A percentile compares a stretch with the other conserved stretches of the same genome.
phyloP scores from a whole-genome alignment of 2,888 invertebrate genomes.

The Thera obeliscata region DNA sequence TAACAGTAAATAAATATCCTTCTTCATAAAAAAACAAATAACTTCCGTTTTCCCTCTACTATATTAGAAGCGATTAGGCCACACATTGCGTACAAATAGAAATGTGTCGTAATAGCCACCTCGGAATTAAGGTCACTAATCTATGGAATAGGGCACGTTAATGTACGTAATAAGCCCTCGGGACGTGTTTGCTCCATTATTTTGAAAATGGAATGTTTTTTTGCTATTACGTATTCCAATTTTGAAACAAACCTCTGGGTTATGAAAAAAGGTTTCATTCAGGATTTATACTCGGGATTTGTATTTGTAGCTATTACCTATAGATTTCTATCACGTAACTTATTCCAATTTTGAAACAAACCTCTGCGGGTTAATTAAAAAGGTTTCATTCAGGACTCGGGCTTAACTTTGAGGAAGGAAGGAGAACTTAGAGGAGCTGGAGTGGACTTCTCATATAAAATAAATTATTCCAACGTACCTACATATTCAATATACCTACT shows the following conservation, averaged over 20 bases:
- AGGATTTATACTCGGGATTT: no score
- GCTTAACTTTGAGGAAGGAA: no score
- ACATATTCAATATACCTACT: no score
- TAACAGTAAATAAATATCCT: constrained; percentile 5
- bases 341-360: background rate
- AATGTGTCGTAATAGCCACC: constrained; percentile 40
- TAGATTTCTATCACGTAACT: background rate
- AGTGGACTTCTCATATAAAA: no score
- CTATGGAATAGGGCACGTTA: constrained; percentile 23
- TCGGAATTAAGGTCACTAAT: constrained; percentile 36
- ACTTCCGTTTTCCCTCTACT: constrained; percentile 31
- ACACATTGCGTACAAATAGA: constrained; percentile 39
- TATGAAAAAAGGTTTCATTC: no score
- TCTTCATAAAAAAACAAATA: constrained; percentile 26
- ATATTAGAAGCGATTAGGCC: constrained; percentile 34
- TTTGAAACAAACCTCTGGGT: background rate
- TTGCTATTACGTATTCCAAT: background rate
- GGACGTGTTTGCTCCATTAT: constrained; percentile 31
- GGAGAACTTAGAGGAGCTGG: no score
- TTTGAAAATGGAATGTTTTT: constrained; percentile 16
- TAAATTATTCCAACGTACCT: no score
- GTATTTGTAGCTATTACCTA: no score
- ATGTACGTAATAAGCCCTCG: constrained; percentile 32
- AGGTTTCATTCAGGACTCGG: no score
- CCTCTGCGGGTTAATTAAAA: background rate